A percentile compares a stretch with the other conserved stretches of the same genome.
Conservation (phyloP, 2,797 vertebrate genomes). For the Poliocrania exsul region DNA sequence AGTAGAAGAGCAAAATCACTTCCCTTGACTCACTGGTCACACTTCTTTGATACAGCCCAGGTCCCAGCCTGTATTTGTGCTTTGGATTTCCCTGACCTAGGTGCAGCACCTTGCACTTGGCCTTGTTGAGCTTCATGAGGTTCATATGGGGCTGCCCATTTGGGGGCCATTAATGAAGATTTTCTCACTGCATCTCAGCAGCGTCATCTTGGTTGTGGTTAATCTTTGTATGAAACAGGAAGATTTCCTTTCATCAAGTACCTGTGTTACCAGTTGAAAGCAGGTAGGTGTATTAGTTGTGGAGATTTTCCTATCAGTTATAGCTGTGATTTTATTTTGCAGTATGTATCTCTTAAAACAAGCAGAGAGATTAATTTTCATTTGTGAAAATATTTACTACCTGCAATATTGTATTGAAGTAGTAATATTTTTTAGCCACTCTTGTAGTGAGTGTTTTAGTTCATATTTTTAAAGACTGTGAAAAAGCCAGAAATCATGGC, state of each 20-base stretch:
- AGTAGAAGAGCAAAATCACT: not conserved
- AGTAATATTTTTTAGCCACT: slow-evolving; percentile 31
- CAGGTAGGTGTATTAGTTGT: not conserved
- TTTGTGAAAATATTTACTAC: slow-evolving; percentile 27
- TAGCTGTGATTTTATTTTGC: not conserved
- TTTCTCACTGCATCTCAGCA: not conserved
- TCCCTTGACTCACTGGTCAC: not conserved
- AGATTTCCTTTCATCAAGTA: not conserved
- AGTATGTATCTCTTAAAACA: not conserved
- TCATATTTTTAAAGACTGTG: slow-evolving; percentile 25
- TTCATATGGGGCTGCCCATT: not conserved
- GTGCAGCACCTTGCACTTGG: not conserved
- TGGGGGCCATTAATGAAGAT: not conserved
- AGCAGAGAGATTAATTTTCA: slow-evolving; percentile 26
- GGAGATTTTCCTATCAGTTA: not conserved
- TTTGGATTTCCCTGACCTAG: not conserved
- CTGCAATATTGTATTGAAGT: not conserved
- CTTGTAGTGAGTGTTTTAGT: not conserved
- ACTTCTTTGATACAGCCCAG: not conserved
- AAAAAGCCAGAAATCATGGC: not conserved
- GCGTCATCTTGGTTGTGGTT: not conserved
- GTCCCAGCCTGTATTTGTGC: not conserved
- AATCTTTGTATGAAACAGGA: not conserved
- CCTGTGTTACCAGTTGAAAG: not conserved
- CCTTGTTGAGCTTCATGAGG: not conserved